Evolutionary conservation across 1,140 invertebrate species (phyloP).

Genomic region (Glossosoma conforme): DNA sequence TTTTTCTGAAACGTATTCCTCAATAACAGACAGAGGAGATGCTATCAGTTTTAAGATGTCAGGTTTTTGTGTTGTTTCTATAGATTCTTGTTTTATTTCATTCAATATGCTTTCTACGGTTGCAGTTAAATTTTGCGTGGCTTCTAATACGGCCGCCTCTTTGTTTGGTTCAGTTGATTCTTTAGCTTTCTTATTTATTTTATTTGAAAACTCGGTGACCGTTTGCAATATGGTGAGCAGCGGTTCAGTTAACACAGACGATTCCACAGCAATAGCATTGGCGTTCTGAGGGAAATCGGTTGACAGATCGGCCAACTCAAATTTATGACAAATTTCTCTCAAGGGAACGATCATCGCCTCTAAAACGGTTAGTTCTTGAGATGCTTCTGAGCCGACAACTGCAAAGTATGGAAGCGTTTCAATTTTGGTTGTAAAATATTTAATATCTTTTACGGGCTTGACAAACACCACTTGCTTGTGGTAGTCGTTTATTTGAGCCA

Average conservation of each 20-base stretch:
- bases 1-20: conserved; percentile 2
- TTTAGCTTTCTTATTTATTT: conserved; percentile 3
- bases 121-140: neutral
- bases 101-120: conserved; percentile 1
- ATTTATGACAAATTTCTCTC: conserved; percentile 24
- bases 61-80: neutral
- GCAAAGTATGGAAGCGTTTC: conserved; percentile 12
- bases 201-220: neutral
- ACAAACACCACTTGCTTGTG: conserved; percentile 18
- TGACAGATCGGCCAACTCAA: conserved; percentile 17
- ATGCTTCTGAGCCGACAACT: neutral
- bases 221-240: conserved; percentile 4
- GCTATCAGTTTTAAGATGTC: conserved; percentile 10
- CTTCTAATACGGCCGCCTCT: neutral
- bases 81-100: conserved; percentile 1
- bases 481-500: conserved; percentile 34
- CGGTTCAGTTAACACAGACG: neutral
- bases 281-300: neutral
- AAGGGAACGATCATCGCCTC: conserved; percentile 18
- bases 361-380: conserved; percentile 3
- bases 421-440: conserved; percentile 17
- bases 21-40: conserved; percentile 3
- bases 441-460: conserved; percentile 24
- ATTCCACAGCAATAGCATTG: conserved; percentile 9
- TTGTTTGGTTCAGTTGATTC: conserved; percentile 1